Evolutionary conservation across 2,888 invertebrate genomes (phyloP), one percentile per base, ranked within the genome.

Genomic region (Orthosia gracilis): DNA sequence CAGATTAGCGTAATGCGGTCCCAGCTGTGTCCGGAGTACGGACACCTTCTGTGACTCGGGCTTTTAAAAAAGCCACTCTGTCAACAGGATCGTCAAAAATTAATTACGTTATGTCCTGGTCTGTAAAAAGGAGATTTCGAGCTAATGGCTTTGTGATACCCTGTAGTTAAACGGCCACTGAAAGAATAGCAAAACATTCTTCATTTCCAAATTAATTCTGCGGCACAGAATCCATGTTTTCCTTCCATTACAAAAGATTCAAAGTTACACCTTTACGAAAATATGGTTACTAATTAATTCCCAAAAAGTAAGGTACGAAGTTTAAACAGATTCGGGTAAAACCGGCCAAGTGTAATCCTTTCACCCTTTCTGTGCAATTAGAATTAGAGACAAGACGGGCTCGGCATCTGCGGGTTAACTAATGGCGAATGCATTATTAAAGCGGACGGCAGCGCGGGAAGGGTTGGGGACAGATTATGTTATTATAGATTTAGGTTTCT

Each of bases 361-460:
- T 93, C 92, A 92, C 92, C 94, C 93, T 93, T 93, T 92, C 91
- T 82, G 88, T 89, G 91, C 93, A 94, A 95, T 96, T 94, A 94
- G 94, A 94, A 94, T 94, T 93, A 94, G 78, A 91, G 89, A 91
- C 91, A 93, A 95, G 95, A 94, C 92, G 92, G 92, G 87, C 86
- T 78, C 75, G 79, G 91, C 94, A 94, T 95, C 95, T 95, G 95
- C 88, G 94, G 94, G 94, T 94, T 94, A 94, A 94, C 94, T 96
- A 96, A 96, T 96, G 96, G 96, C 89, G 91, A 89, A 92, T 96
- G 94, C 94, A 96, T 96, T 96, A 96, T 96, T 96, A 94, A 96
- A 93, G 89, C 90, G 91, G 91, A 87, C 89, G 88, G 87, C 87
- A 79, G 88, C 85, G 86, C 84, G 88, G 59, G 91, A n/a, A 94